Evolutionary conservation across 2,113 vertebrate species (phyloP), one percentile per base, ranked within the genome.

Genomic region (Laticauda colubrina): DNA sequence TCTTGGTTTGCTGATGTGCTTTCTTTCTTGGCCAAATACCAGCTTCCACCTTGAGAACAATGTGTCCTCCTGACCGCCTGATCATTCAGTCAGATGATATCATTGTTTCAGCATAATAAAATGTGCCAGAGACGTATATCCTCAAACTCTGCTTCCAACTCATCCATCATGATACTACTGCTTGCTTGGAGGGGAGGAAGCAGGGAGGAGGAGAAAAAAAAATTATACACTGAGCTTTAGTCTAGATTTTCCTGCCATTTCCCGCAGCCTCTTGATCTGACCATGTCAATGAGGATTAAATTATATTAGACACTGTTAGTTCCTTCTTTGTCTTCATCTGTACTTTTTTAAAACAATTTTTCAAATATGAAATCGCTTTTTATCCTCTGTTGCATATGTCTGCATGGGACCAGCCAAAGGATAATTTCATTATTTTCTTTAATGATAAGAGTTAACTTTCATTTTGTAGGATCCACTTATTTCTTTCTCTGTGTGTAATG

Each of bases 401-500:
- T 90, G 20, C 61, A 5, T 91, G 45, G 26, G 14, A 23, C 39
- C 90, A 85, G 39, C 6, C 45, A 18, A 18, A 45, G 29, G 8
- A 56, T 56, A 24, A 24, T 15, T 26, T 39, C 10, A 43, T 11
- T 21, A 54, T 89, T 81, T 88, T 34, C 61, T 54, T 75, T 24
- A n/a, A 51, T 26, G 23, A 18, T 24, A 48, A 87, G 29, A 24
- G 26, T 21, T 20, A 75, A 20, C 43, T 91, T 93, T 93, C 12
- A 34, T 39, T 81, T 81, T 81, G 18, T 81, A 81, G 94, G 54
- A 89, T 91, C 90, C 57, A 95, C 91, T 26, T 29, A 3, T 48
- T 91, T 95, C 92, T 94, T 29, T 14, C n/a, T 88, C 59, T 85
- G 86, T 87, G 54, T 15, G 45, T 94, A 92, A 91, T 29, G 29